These are phyloP conservation scores for Bemisia tabaci DNA, from an alignment of 1,140 invertebrate genomes.

Conservation along the genomic window DNA sequence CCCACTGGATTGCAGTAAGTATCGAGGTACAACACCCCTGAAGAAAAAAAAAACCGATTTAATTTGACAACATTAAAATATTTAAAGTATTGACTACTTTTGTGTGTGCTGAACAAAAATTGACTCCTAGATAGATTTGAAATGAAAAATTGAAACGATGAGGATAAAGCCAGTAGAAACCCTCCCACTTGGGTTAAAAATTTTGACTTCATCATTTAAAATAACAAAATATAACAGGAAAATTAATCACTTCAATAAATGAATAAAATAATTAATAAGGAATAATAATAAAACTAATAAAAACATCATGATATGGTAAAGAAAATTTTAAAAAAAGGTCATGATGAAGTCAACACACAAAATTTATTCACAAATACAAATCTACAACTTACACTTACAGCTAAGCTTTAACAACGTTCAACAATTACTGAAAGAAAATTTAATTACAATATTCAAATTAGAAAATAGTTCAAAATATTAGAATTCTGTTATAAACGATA, in stretches of 20 bases:
- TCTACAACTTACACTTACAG: neutral
- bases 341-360: neutral
- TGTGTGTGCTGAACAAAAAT: no score
- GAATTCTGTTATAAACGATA: neutral
- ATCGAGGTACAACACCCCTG: no score
- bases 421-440: neutral
- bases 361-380: neutral
- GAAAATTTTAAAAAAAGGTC: neutral
- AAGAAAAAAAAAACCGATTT: no score
- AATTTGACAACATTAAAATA: no score
- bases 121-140: no score
- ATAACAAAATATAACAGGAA: neutral
- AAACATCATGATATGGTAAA: neutral
- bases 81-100: no score
- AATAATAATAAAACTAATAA: neutral
- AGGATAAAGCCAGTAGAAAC: no score
- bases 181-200: no score
- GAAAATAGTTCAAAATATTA: neutral
- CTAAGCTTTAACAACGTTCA: neutral
- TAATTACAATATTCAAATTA: neutral
- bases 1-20: no score
- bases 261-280: neutral
- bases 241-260: neutral
- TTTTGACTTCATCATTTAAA: no score
- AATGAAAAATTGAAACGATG: no score